phyloP scores from a whole-genome alignment of 2,888 invertebrate species.

The Mimachlamys varia region DNA sequence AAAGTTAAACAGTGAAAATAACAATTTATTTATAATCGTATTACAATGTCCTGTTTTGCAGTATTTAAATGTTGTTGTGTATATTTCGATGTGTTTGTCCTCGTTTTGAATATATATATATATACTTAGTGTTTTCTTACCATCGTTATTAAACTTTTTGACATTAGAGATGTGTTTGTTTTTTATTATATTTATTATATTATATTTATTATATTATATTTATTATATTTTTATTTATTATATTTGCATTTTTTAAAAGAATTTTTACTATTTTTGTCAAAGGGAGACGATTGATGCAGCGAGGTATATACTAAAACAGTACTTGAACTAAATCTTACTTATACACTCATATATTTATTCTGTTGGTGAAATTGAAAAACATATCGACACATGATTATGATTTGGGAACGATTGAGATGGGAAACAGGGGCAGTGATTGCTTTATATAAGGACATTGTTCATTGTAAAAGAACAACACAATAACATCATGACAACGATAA shows the following conservation, averaged over 20 bases:
- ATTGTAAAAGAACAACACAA: no score
- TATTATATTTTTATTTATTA: neutral
- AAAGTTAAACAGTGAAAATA: neutral
- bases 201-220: no score
- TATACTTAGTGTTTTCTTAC: slow-evolving; percentile 7
- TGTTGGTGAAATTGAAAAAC: no score
- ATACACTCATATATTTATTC: no score
- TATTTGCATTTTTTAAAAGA: neutral
- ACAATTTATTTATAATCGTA: neutral
- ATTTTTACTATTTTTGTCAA: neutral
- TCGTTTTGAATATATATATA: slow-evolving; percentile 32
- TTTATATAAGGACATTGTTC: no score
- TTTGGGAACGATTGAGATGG: no score
- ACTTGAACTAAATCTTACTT: no score
- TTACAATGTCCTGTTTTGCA: neutral
- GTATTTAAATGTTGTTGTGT: slow-evolving; percentile 6
- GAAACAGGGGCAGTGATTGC: no score
- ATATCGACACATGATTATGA: no score
- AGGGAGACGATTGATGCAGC: neutral
- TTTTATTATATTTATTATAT: no score
- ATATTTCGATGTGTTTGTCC: neutral
- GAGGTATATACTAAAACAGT: neutral
- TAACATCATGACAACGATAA: no score
- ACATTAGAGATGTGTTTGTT: neutral
- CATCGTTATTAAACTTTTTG: slow-evolving; percentile 4